phyloP scores from a whole-genome alignment of 2,888 invertebrate species.

The Pherbina coryleti region DNA sequence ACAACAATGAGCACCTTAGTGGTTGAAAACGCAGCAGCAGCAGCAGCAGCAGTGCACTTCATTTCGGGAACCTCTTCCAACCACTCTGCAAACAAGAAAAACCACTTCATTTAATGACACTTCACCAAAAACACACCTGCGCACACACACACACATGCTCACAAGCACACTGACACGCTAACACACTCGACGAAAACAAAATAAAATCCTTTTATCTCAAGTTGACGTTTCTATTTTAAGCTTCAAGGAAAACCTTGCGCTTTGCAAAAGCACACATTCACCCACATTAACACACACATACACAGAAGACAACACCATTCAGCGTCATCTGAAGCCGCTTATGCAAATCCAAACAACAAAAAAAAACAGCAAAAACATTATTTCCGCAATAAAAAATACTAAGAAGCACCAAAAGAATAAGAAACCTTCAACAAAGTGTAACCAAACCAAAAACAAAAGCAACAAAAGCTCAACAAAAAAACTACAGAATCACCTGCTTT shows the following conservation, averaged over 20 bases:
- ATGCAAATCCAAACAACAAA: conserved; percentile 59
- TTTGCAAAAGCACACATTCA: not conserved
- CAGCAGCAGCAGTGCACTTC: conserved; percentile 60
- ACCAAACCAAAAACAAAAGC: not conserved
- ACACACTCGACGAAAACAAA: conserved; percentile 45
- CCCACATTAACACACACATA: conserved; percentile 47
- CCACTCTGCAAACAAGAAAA: conserved; percentile 62
- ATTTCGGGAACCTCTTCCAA: conserved; percentile 68
- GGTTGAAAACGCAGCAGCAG: conserved; percentile 13
- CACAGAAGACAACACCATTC: conserved; percentile 7
- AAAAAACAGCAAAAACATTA: conserved; percentile 48
- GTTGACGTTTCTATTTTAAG: conserved; percentile 62
- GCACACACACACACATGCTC: conserved; percentile 55
- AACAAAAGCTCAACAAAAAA: conserved; percentile 35
- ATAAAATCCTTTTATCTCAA: conserved; percentile 66
- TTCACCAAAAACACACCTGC: conserved; percentile 56
- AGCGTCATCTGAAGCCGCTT: conserved; percentile 54
- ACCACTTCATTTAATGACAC: conserved; percentile 68
- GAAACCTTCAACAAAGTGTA: conserved; percentile 13
- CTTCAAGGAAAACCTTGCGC: conserved; percentile 57
- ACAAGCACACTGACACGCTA: conserved; percentile 46
- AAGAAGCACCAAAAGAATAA: not conserved
- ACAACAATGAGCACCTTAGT: not conserved
- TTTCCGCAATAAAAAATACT: conserved; percentile 49
- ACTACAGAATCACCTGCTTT: conserved; percentile 39